Evolutionary conservation across 2,113 vertebrate species (phyloP), one percentile per base, ranked within the genome.

Genomic region (Cynocephalus volans): DNA sequence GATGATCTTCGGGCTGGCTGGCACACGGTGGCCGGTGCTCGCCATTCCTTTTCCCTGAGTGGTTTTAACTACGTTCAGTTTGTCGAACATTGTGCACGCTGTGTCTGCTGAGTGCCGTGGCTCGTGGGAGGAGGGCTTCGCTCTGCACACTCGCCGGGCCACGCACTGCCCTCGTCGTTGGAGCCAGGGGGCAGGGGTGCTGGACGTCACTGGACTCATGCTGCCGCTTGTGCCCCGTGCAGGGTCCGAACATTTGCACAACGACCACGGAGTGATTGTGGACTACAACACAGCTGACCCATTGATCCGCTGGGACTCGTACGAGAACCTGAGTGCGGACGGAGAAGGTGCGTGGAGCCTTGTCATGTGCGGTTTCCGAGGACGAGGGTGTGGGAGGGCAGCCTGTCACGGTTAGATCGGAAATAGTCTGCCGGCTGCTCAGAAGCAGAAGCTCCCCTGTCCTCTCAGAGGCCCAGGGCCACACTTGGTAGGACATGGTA

Each of bases 301-400:
- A 2, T 97, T 99, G 65, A 99, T 99, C 95, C 99, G 99, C 96
- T 99, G 99, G 99, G 99, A 99, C 98, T 99, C 99, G 0, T 99
- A 99, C 48, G 99, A 99, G 98, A 99, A 99, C 97, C 97, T 99
- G 88, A 97, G 97, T 85, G 98, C 98, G 19, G 99, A 99, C 11
- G 99, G 98, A 3, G 99, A 99, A 99, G 99, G 99, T 99, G 98
- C 69, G 98, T 98, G 45, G 0, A 2, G 1, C 2, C 6, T 15
- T 1, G 64, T 48, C 2, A 6, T 8, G 14, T 41, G 13, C 45
- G 2, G 8, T 52, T 7, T 0, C 41, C 76, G 7, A 52, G n/a
- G 23, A 23, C 45, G 41, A 48, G 45, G 14, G 8, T 0, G 19
- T 48, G 83, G 77, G 26, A 21, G 31, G 21, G 23, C 0, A 19